phyloP scores from a whole-genome alignment of 2,113 vertebrate species.

The Nesogale talazaci region DNA sequence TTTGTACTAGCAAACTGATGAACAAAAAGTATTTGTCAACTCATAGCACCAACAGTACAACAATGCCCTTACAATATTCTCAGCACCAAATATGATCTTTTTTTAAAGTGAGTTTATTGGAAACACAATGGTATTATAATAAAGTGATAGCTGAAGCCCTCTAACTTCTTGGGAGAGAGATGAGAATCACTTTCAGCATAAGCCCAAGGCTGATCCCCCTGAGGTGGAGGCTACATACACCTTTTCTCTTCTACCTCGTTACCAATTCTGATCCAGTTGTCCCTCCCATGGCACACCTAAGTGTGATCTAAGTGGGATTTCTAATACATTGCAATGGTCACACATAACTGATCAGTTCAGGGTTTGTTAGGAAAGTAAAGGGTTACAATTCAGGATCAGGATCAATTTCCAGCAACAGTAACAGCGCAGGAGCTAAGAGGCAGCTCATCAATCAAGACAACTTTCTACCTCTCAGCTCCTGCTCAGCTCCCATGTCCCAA shows the following conservation, averaged over 20 bases:
- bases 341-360: background rate
- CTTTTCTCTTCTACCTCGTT: no score
- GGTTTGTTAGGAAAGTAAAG: background rate
- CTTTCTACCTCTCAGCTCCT: background rate
- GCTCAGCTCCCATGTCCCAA: no score
- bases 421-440: no score
- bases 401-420: background rate
- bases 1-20: background rate
- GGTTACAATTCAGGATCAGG: no score
- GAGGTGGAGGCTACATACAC: background rate
- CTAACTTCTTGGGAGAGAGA: background rate
- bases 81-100: background rate
- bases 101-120: background rate
- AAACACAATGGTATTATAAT: background rate
- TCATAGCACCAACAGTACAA: background rate
- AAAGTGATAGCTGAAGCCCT: background rate
- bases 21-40: background rate
- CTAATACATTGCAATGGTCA: background rate
- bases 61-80: background rate
- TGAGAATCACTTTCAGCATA: background rate
- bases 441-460: no score
- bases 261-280: background rate
- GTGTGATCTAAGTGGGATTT: background rate
- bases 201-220: background rate
- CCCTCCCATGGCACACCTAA: background rate